Base-by-base conservation (phyloP, 2,888 invertebrate genomes). In the Nebria brevicollis region DNA sequence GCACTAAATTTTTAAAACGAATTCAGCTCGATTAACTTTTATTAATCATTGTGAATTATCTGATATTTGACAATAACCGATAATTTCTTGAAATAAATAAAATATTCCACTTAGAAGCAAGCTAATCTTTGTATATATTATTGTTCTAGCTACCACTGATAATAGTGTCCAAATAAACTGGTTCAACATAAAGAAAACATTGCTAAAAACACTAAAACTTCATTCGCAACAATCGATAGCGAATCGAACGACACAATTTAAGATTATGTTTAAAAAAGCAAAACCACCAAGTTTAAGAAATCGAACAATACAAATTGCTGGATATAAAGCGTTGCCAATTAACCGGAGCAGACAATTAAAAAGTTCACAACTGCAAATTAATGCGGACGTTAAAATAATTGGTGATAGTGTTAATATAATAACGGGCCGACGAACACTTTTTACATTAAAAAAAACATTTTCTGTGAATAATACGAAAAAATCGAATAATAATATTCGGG, bases 381-480 rank as follows among this genome's bases (percentile, higher is more conserved):
- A 26, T 70, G 1, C 11, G 8, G 25, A 74, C 66, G 20, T n/a
- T 74, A 43, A 26, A 70, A 70, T 75, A 75, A 25, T 64, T 26
- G 43, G 42, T 7, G 77, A 81, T 15, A 76, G 34, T 77, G 77
- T 81, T 10, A 81, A 77, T 66, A 75, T 81, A 13, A 43, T 81
- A n/a, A 81, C 81, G n/a, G 81, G 81, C n/a, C 68, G 77, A 66
- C 64, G 81, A 42, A 81, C 81, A 41, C 66, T 81, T n/a, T 77
- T 65, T 42, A 72, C 77, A 20, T 26, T 81, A 11, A 81, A 81
- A 26, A 76, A 72, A 66, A 76, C 72, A 54, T 81, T 81, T 73
- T 34, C 75, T 54, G 64, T 75, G 25, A 80, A 70, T 65, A 75
- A 80, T 42, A 72, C 70, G 15, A 25, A 75, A 65, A 43, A 26